Conservation (phyloP, 2,113 vertebrate genomes). For the Equus przewalskii region DNA sequence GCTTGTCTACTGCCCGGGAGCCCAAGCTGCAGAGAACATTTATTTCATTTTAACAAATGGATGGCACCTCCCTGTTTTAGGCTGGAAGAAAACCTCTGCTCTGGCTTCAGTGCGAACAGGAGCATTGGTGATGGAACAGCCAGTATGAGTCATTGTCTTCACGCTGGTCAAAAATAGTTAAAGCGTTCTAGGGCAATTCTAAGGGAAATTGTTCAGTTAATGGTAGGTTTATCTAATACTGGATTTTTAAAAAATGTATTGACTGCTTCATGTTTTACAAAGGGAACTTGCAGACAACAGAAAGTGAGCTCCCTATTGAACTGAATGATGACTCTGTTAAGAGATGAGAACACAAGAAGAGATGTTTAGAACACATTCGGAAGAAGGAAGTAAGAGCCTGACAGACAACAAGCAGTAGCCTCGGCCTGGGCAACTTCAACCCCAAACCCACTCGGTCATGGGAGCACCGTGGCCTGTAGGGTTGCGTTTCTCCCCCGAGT, state of each 20-base stretch:
- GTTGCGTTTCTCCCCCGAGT: background rate
- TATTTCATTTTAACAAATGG: conserved; percentile 83
- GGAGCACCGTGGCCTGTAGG: background rate
- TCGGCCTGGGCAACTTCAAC: background rate
- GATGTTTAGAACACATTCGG: conserved; percentile 52
- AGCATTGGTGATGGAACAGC: conserved; percentile 55
- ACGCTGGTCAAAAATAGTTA: conserved; percentile 58
- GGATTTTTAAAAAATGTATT: conserved; percentile 35
- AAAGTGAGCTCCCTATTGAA: conserved; percentile 60
- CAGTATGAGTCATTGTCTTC: conserved; percentile 68
- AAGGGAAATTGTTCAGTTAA: conserved; percentile 63
- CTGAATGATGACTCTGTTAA: conserved; percentile 71
- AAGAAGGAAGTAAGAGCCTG: conserved; percentile 65
- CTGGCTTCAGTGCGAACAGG: conserved; percentile 74
- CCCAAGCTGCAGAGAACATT: conserved; percentile 73
- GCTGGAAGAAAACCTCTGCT: conserved; percentile 73
- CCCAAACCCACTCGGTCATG: background rate
- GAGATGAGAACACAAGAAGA: conserved; percentile 58
- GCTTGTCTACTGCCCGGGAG: conserved; percentile 79
- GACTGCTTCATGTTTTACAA: conserved; percentile 70
- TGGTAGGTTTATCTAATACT: conserved; percentile 68
- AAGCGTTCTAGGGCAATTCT: conserved; percentile 69
- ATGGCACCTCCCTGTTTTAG: conserved; percentile 74
- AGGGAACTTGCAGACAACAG: conserved; percentile 63
- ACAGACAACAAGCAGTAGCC: conserved; percentile 21